Base-by-base conservation (phyloP, 2,888 invertebrate genomes). In the Drosophila infuscata region DNA sequence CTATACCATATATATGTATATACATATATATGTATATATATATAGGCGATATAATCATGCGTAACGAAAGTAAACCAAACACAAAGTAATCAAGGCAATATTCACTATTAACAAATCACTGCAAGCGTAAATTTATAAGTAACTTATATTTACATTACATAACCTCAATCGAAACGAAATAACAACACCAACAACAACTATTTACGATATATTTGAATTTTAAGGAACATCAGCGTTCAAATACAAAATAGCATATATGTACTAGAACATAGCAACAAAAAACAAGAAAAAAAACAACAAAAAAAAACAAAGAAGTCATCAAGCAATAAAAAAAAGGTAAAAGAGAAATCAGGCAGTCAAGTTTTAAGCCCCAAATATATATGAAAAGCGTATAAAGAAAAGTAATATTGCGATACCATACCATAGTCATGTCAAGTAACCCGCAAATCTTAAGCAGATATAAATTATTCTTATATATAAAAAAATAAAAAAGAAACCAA, bases 391-490 rank as follows among this genome's bases (percentile, higher is more conserved):
- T 79, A 54, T 43, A 33, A 62, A 29, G 41, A 51, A 65, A 63
- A 52, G 12, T 41, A 62, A 54, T 59, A 62, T 57, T 73, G 81
- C 70, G 87, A 87, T 84, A 87, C 80, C 79, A 89, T 87, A 89
- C 89, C 91, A 90, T 89, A 89, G 89, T 82, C 89, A 84, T 79
- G 87, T 84, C 85, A 90, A 91, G 82, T 89, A 89, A 84, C 70
- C 85, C 81, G 73, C 72, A 88, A 82, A 83, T 80, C 83, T 79
- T 92, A 91, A 91, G 89, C 90, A 92, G 91, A 91, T 90, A 84
- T 91, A 91, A 90, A 91, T 91, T 91, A 91, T 91, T 91, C 91
- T 91, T 91, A 91, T 91, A 91, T 91, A 91, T 90, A 90, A 85
- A 82, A 82, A 72, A 70, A 76, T 65, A 53, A 74, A 53, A 49